Percentiles rank a stretch among this genome's conserved stretches.
phyloP scores from a whole-genome alignment of 2,797 vertebrate genomes.

The Lacerta viridis region DNA sequence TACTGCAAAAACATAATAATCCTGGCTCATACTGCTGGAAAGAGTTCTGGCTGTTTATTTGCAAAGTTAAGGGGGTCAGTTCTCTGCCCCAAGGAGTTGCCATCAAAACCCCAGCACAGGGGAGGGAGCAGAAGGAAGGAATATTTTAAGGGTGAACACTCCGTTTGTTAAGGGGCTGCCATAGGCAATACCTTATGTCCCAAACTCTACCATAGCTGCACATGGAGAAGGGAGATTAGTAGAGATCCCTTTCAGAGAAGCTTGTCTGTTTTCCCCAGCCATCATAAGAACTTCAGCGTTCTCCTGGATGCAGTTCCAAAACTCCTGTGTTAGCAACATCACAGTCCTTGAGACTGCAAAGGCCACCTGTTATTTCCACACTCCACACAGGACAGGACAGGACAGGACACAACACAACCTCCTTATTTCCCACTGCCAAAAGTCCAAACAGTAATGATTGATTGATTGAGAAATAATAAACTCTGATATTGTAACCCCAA shows the following conservation, averaged over 20 bases:
- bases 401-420: no score
- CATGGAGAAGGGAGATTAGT: not conserved
- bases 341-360: no score
- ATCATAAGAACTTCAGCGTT: not conserved
- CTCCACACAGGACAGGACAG: not conserved
- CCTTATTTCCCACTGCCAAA: not conserved
- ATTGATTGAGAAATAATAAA: not conserved
- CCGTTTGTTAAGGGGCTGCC: no score
- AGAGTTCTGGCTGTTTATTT: not conserved
- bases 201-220: not conserved
- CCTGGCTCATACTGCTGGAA: not conserved
- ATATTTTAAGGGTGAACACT: not conserved
- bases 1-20: not conserved
- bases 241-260: not conserved
- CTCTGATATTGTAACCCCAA: constrained; percentile 1
- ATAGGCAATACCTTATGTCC: not conserved
- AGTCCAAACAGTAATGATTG: not conserved
- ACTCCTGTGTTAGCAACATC: not conserved
- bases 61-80: not conserved
- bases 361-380: not conserved
- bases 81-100: not conserved
- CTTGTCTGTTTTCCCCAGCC: not conserved
- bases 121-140: no score
- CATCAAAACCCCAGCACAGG: not conserved
- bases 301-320: not conserved